These are phyloP conservation scores for Drosophila colorata DNA, from an alignment of 2,888 invertebrate species.

Conservation along the genomic window DNA sequence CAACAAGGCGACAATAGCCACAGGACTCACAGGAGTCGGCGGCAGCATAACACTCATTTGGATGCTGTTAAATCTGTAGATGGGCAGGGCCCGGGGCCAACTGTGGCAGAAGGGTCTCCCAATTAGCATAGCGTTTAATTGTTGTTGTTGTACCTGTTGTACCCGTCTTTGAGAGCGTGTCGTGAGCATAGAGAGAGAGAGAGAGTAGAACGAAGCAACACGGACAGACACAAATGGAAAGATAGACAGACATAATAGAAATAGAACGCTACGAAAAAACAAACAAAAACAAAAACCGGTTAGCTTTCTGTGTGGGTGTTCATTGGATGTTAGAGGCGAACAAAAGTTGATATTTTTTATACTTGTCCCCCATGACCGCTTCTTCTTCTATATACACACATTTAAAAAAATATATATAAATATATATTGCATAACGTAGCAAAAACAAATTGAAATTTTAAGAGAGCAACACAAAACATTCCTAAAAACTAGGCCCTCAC, in stretches of 20 bases:
- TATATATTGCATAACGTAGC: constrained; percentile 21
- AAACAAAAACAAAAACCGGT: constrained; percentile 19
- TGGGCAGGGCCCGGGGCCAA: constrained; percentile 15
- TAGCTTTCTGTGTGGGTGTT: constrained; percentile 49
- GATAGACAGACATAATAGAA: constrained; percentile 45
- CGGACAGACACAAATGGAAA: constrained; percentile 23
- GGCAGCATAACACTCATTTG: constrained; percentile 41
- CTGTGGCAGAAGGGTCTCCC: constrained; percentile 47
- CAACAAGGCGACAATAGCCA: constrained; percentile 31
- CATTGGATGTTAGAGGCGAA: constrained; percentile 45
- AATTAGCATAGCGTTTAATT: constrained; percentile 82
- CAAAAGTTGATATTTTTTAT: constrained; percentile 73
- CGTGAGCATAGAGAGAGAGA: constrained; percentile 3
- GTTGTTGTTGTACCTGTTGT: constrained; percentile 85
- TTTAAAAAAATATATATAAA: constrained; percentile 13
- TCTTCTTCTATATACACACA: constrained; percentile 43
- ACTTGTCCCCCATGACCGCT: constrained; percentile 68
- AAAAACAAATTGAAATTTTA: constrained; percentile 47
- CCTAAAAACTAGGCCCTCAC: constrained; percentile 60
- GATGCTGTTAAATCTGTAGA: constrained; percentile 68
- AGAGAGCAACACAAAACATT: constrained; percentile 52
- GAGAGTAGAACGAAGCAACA: neutral
- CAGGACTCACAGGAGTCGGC: constrained; percentile 26
- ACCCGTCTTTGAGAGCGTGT: constrained; percentile 79
- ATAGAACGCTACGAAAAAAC: constrained; percentile 27